A percentile compares a stretch with the other conserved stretches of the same genome.
These are phyloP conservation scores for Phylloscopus whistleri DNA, from an alignment of 2,113 vertebrate genomes.

Conservation along the genomic window DNA sequence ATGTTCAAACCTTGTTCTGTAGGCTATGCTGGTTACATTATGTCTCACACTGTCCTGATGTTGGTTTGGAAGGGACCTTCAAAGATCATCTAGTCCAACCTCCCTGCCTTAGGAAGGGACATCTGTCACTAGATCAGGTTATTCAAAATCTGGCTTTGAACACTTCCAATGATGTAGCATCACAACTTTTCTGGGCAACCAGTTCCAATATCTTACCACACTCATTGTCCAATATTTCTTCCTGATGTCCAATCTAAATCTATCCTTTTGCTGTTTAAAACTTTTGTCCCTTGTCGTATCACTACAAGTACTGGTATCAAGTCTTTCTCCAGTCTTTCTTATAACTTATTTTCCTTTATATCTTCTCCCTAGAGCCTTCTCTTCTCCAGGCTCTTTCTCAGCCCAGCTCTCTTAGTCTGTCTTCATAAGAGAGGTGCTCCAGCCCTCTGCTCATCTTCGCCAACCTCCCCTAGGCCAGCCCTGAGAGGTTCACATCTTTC, in stretches of 20 bases:
- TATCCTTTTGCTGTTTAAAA: neutral
- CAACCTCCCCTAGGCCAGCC: rapidly evolving
- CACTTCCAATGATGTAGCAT: neutral
- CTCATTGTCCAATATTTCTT: neutral
- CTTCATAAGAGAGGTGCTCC: neutral
- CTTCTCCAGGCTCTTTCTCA: neutral
- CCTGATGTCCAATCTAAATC: neutral
- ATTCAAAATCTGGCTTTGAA: neutral
- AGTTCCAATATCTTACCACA: neutral
- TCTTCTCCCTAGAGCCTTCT: neutral
- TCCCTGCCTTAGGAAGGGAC: neutral
- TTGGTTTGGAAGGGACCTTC: neutral
- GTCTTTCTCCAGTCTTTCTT: neutral
- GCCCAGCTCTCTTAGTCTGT: neutral
- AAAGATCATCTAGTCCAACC: neutral
- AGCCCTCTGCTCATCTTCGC: too few species aligned
- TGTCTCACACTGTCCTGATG: neutral
- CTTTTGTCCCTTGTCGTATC: neutral
- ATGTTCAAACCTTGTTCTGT: neutral
- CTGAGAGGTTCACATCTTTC: neutral
- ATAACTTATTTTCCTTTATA: neutral
- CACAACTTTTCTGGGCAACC: neutral
- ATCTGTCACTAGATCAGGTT: neutral
- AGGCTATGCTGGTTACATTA: neutral
- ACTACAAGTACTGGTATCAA: neutral